Conservation (phyloP, 2,888 invertebrate genomes). For the Ganaspis brasiliensis region DNA sequence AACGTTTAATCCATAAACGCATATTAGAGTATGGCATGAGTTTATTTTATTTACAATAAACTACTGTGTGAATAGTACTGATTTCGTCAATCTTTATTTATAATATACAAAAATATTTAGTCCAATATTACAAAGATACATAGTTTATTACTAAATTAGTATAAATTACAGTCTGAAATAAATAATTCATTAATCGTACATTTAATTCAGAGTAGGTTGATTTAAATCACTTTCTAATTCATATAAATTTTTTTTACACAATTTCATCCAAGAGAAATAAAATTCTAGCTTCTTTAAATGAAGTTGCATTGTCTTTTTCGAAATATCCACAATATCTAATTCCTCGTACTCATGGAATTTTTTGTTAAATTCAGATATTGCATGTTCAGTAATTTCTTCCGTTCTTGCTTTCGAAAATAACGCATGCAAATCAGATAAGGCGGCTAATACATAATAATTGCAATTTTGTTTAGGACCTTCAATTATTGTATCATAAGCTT, state of each 20-base stretch:
- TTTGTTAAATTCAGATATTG: constrained; percentile 81
- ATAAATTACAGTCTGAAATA: not conserved
- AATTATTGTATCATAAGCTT: constrained; percentile 85
- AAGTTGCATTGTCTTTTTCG: constrained; percentile 81
- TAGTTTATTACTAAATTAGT: too few relatives aligned
- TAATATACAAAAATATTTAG: too few relatives aligned
- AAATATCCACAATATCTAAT: constrained; percentile 48
- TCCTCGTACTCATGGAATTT: constrained; percentile 80
- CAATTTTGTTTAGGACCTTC: constrained; percentile 83
- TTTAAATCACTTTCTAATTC: not conserved
- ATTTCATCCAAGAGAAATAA: constrained; percentile 85
- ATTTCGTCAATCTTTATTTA: too few relatives aligned
- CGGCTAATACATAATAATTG: constrained; percentile 84
- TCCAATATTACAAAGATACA: too few relatives aligned
- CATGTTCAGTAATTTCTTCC: constrained; percentile 63
- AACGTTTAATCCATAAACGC: constrained; percentile 35
- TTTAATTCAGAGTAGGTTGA: not conserved
- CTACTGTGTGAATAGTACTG: constrained; percentile 33
- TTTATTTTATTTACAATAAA: constrained; percentile 44
- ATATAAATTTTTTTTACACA: constrained; percentile 15
- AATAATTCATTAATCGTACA: not conserved
- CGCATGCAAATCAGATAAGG: constrained; percentile 85
- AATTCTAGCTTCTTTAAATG: constrained; percentile 87
- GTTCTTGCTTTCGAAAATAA: constrained; percentile 82
- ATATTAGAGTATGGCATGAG: constrained; percentile 38